Evolutionary conservation across 2,888 invertebrate species (phyloP).

Genomic region (Odontomyia ornata): DNA sequence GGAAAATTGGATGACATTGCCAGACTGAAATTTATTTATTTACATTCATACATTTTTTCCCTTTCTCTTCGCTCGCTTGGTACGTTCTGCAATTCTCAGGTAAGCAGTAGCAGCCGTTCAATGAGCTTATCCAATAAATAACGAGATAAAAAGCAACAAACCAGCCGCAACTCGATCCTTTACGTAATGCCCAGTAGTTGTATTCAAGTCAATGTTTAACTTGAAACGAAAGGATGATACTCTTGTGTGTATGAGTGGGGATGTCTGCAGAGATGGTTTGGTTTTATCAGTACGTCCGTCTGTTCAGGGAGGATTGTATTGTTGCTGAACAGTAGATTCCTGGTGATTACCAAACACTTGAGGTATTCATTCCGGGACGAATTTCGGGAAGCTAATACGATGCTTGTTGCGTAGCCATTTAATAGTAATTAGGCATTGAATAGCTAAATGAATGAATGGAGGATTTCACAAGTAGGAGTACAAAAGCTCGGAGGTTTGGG

Average conservation of each 20-base stretch:
- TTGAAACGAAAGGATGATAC: background rate
- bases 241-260: background rate
- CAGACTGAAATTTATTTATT: slow-evolving; percentile 28
- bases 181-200: too few species aligned
- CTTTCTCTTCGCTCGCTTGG: background rate
- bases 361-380: slow-evolving; percentile 29
- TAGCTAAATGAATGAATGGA: slow-evolving; percentile 25
- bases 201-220: background rate
- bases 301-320: background rate
- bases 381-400: slow-evolving; percentile 16
- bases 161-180: background rate
- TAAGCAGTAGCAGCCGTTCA: background rate
- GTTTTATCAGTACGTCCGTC: too few species aligned
- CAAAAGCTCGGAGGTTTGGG: slow-evolving; percentile 7
- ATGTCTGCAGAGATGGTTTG: background rate
- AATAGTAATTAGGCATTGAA: slow-evolving; percentile 54
- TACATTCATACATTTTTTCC: background rate
- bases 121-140: slow-evolving; percentile 3
- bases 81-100: background rate
- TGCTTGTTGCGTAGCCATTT: slow-evolving; percentile 54
- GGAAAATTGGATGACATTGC: slow-evolving; percentile 43
- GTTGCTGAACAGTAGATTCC: background rate
- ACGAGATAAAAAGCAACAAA: slow-evolving; percentile 9
- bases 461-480: background rate
- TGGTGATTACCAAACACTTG: slow-evolving; percentile 49